Evolutionary conservation across 2,888 invertebrate genomes (phyloP), one percentile per base, ranked within the genome.

Genomic region (Cistogaster globosa): DNA sequence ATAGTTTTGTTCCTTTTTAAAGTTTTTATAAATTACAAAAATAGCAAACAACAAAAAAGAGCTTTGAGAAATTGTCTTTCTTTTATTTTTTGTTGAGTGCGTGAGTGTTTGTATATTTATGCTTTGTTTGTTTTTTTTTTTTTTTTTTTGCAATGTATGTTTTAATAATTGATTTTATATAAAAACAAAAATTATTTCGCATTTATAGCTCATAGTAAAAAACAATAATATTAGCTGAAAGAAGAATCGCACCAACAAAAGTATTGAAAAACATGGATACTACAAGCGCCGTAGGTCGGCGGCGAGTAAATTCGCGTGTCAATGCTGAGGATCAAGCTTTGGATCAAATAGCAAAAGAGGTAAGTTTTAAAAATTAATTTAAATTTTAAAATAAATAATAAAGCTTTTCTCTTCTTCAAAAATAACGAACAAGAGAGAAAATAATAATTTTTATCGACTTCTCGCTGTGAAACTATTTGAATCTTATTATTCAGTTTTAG

Each of bases 321-420:
- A 92, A 92, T 89, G 98, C 98, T n/a, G 99, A 99, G 93, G 98
- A 99, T 93, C 98, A 98, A 92, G 98, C 98, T 68, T 95, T 99
- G 81, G 98, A 98, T 93, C 97, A 97, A 93, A 98, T 99, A 89
- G 98, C 98, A 72, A 97, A 97, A 94, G 98, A 99, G 97, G 99
- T 98, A 94, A 93, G 94, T 88, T 32, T 38, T 62, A 18, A 32
- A 32, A 32, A 48, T 3, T n/a, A 45, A 22, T 14, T 0, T n/a
- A 32, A 3, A 32, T 32, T 32, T 12, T 42, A 1, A 42, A 12
- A 2, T n/a, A 12, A 42, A 42, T 42, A 42, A 42, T 12, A 12
- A 42, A 12, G 42, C 42, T 42, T 42, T 42, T 12, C 9, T 42
- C 4, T 12, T 42, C 12, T 42, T 42, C 2, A 12, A 42, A 42